Conservation (phyloP, 2,113 vertebrate genomes). For the Apeltes quadracus region DNA sequence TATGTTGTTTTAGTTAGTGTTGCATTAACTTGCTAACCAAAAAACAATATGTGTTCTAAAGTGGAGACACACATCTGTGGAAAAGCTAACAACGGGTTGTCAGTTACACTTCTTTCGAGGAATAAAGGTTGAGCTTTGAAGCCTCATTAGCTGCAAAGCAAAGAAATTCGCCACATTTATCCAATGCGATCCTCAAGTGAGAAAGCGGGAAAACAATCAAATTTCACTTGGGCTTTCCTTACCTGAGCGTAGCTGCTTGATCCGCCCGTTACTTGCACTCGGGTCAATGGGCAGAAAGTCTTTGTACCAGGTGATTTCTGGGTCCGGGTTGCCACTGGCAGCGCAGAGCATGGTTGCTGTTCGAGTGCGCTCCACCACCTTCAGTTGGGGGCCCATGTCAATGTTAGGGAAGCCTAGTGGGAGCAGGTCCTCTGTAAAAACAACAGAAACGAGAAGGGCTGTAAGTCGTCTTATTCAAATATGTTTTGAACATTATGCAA, state of each 20-base stretch:
- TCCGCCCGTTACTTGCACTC: slow-evolving; percentile 90
- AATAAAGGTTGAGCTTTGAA: neutral
- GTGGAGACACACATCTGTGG: neutral
- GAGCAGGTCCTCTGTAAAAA: slow-evolving; percentile 91
- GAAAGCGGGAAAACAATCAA: neutral
- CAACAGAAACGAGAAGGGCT: fast-evolving
- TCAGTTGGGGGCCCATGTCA: slow-evolving; percentile 98
- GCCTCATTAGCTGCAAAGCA: slow-evolving; percentile 7
- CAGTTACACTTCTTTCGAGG: neutral
- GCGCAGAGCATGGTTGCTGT: slow-evolving; percentile 98
- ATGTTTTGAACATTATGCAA: neutral
- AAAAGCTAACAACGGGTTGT: neutral
- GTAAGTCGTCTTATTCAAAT: neutral
- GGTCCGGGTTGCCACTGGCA: slow-evolving; percentile 96
- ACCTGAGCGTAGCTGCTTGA: slow-evolving; percentile 98
- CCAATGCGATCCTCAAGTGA: neutral
- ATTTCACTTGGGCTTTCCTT: slow-evolving; percentile 35
- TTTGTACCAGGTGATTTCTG: slow-evolving; percentile 99
- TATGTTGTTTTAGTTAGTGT: neutral
- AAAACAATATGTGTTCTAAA: neutral
- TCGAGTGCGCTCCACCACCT: slow-evolving; percentile 95
- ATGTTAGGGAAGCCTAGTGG: slow-evolving; percentile 95
- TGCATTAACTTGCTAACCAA: neutral
- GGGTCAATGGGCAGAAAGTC: slow-evolving; percentile 98
- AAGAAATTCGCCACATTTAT: neutral